Evolutionary conservation across 2,797 vertebrate species (phyloP).

Genomic region (Buceros bicornis): DNA sequence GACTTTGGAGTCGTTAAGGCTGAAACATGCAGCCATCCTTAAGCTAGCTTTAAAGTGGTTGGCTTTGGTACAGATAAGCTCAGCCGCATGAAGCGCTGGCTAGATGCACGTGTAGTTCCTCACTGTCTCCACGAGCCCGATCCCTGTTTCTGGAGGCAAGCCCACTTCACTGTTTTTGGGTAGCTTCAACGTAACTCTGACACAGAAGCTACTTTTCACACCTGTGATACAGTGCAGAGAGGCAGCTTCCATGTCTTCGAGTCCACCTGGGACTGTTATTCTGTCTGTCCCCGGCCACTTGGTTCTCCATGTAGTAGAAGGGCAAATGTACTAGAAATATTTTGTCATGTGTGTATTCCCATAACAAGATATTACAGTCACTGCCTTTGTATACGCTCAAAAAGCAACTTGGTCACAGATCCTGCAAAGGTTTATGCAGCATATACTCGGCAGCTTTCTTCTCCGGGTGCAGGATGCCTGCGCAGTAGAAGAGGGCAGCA

Average conservation of each 20-base stretch:
- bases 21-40: background rate
- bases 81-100: background rate
- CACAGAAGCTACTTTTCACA: background rate
- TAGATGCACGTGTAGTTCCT: accelerated
- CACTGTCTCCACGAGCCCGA: accelerated
- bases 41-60: background rate
- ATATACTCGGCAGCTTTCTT: background rate
- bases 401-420: background rate
- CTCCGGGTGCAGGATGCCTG: background rate
- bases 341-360: background rate
- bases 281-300: background rate
- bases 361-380: background rate
- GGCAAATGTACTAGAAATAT: background rate
- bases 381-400: background rate
- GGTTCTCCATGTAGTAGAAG: background rate
- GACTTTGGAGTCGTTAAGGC: background rate
- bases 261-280: background rate
- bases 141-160: background rate
- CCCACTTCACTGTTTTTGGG: background rate
- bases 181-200: background rate
- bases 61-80: background rate
- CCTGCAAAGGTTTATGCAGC: background rate
- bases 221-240: background rate
- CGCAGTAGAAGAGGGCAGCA: background rate
- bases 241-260: background rate